Evolutionary conservation across 2,888 invertebrate species (phyloP).

Genomic region (Eupeodes luniger): DNA sequence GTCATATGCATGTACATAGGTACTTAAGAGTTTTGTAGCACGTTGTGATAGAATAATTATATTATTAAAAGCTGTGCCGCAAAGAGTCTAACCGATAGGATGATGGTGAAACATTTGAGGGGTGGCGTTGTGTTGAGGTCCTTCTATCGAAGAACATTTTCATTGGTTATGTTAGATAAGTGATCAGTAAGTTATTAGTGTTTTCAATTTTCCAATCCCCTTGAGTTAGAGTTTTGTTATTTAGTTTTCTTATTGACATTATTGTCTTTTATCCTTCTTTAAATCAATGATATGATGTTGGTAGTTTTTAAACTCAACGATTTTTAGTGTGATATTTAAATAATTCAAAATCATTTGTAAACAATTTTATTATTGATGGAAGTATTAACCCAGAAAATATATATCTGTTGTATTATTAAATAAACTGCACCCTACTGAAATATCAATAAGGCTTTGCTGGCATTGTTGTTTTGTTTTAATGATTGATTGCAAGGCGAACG

Average conservation of each 20-base stretch:
- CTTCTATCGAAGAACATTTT: slow-evolving; percentile 41
- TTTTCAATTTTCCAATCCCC: slow-evolving; percentile 47
- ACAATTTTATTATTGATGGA: neutral
- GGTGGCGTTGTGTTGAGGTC: slow-evolving; percentile 39
- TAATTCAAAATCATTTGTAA: neutral
- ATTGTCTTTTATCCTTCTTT: too few relatives aligned
- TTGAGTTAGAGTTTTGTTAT: slow-evolving; percentile 47
- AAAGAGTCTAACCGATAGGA: slow-evolving; percentile 4
- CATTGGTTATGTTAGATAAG: slow-evolving; percentile 51
- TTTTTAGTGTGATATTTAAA: neutral
- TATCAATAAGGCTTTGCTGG: slow-evolving; percentile 31
- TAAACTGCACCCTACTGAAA: slow-evolving; percentile 5
- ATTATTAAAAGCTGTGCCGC: slow-evolving; percentile 56
- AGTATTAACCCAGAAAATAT: neutral
- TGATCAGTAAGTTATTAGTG: slow-evolving; percentile 54
- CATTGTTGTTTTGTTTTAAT: slow-evolving; percentile 58
- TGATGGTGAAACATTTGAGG: neutral
- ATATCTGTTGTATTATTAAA: neutral
- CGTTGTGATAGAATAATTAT: slow-evolving; percentile 69
- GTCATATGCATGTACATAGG: slow-evolving; percentile 63
- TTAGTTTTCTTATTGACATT: neutral
- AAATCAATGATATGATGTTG: too few relatives aligned
- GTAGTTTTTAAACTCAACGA: too few relatives aligned
- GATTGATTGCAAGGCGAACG: slow-evolving; percentile 64
- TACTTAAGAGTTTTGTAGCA: slow-evolving; percentile 36